Conservation (phyloP, 2,113 vertebrate genomes). For the Albula goreensis region DNA sequence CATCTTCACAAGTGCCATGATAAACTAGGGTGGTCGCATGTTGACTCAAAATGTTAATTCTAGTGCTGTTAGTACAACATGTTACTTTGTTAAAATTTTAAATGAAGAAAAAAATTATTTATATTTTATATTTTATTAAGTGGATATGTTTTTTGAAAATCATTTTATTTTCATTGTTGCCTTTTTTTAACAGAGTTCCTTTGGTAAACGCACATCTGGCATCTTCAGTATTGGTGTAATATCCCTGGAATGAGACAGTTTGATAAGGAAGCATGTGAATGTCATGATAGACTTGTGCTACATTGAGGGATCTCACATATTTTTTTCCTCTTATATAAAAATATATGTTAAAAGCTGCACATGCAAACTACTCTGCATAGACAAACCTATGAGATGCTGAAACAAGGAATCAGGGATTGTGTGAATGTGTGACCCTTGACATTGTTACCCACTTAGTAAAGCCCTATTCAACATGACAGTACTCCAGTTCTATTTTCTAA, state of each 20-base stretch:
- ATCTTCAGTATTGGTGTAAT: background rate
- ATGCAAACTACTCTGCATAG: too few relatives aligned
- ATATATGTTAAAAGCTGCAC: too few relatives aligned
- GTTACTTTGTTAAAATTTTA: background rate
- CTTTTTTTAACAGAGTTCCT: background rate
- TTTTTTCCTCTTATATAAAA: background rate
- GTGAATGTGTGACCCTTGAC: background rate
- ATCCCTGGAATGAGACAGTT: background rate
- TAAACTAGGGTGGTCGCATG: slow-evolving; percentile 6
- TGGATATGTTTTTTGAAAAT: background rate
- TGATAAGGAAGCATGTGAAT: background rate
- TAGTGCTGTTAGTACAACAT: slow-evolving; percentile 23
- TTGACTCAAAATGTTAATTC: slow-evolving; percentile 19
- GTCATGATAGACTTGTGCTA: background rate
- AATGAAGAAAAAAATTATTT: background rate
- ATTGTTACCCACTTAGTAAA: background rate
- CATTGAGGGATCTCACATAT: background rate
- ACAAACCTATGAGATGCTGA: background rate
- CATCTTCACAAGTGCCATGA: slow-evolving; percentile 9
- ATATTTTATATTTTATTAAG: background rate
- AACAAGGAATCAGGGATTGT: background rate
- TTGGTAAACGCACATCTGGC: background rate
- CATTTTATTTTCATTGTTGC: background rate
- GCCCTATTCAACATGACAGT: background rate
- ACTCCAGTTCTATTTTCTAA: background rate